These are phyloP conservation scores for Rattus norvegicus DNA, from an alignment of 2,113 vertebrate species.

Conservation along the genomic window GRCr8 NC_086027.1:97202501-97203000, in stretches of 20 bases:
- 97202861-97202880: not conserved
- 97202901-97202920: not conserved
- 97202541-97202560: not conserved
- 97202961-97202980: too few species aligned
- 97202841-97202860: not conserved
- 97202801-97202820: fast-evolving
- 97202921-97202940: not conserved
- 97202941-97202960: not conserved
- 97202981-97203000: fast-evolving
- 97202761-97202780: too few species aligned
- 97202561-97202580: not conserved
- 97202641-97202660: not conserved
- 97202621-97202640: not conserved
- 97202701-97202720: not conserved
- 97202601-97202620: not conserved
- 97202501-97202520: not conserved
- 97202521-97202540: not conserved
- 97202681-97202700: fast-evolving
- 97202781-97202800: fast-evolving
- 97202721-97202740: not conserved
- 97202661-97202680: too few species aligned
- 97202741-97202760: fast-evolving
- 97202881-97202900: fast-evolving
- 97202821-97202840: not conserved
- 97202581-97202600: not conserved